Base-by-base conservation (phyloP, 2,888 invertebrate genomes). In the Metallyticus violacea region DNA sequence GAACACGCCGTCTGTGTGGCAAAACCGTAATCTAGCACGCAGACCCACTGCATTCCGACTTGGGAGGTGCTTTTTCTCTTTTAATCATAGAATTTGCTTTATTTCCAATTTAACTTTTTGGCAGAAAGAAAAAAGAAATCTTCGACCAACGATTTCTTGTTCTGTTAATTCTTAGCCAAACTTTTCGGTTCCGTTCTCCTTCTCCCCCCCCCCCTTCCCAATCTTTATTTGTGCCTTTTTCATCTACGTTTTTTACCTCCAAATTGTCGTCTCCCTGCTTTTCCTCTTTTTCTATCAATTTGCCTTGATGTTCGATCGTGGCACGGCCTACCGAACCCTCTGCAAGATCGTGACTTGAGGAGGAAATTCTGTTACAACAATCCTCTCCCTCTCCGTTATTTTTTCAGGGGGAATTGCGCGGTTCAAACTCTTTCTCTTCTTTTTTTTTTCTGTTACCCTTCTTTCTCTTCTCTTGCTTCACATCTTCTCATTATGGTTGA, bases 401-500 rank as follows among this genome's bases (percentile, higher is more conserved):
- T 85, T 77, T 85, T 77, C 30, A 87, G 76, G 85, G 87, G 81
- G 80, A 85, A 87, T 87, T 87, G 80, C 87, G 77, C 81, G 85
- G 85, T 77, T 77, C 83, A 83, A 77, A 83, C 83, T 83, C 77
- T 87, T 85, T 87, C 83, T 26, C 40, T 79, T 79, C 9, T 85
- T 30, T 77, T 40, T 77, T 29, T 26, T 85, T 78, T 85, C 30
- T 26, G 26, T 27, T 28, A 27, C 28, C 79, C 79, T 79, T 79
- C 28, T 79, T 79, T 28, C 27, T 79, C 62, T 62, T 9, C 22
- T 40, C 26, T 79, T 85, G 30, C 25, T 77, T 78, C 28, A 79
- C 78, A 80, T 81, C 87, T 85, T 80, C 81, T 87, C 87, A 85
- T 85, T 85, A 85, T 81, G 15, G 77, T 5, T 77, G 29, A 62